Conservation (phyloP, 2,113 vertebrate genomes). For the Osmerus eperlanus region DNA sequence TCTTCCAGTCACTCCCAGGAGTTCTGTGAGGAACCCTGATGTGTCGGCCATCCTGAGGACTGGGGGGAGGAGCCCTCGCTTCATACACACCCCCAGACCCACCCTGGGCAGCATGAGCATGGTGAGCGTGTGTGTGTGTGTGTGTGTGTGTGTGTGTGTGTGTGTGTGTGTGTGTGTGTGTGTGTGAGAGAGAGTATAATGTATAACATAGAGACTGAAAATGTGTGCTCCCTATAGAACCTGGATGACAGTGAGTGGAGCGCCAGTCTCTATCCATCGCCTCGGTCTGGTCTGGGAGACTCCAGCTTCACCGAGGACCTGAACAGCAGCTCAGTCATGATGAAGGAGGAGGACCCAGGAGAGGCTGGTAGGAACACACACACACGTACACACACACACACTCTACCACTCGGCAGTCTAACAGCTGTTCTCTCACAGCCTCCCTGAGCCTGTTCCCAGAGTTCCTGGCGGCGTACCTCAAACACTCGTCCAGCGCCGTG, state of each 20-base stretch:
- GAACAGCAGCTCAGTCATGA: conserved; percentile 81
- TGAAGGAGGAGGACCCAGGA: conserved; percentile 93
- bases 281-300: conserved; percentile 73
- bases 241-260: conserved; percentile 89
- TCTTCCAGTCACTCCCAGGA: conserved; percentile 68
- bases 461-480: conserved; percentile 85
- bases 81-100: conserved; percentile 65
- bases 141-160: background rate
- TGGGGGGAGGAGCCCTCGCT: conserved; percentile 67
- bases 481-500: conserved; percentile 85
- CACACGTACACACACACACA: background rate
- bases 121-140: conserved; percentile 61
- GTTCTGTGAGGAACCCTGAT: conserved; percentile 69
- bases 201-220: too few species aligned
- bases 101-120: conserved; percentile 64
- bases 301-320: conserved; percentile 78
- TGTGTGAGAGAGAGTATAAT: conserved; percentile 5
- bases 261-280: conserved; percentile 68
- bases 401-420: background rate
- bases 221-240: conserved; percentile 53
- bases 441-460: conserved; percentile 89
- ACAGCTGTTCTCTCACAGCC: conserved; percentile 68
- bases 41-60: conserved; percentile 72
- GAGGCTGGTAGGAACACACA: conserved; percentile 80
- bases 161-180: too few species aligned